These are phyloP conservation scores for Lysandra bellargus DNA, from an alignment of 2,888 invertebrate species.

Conservation along the genomic window DNA sequence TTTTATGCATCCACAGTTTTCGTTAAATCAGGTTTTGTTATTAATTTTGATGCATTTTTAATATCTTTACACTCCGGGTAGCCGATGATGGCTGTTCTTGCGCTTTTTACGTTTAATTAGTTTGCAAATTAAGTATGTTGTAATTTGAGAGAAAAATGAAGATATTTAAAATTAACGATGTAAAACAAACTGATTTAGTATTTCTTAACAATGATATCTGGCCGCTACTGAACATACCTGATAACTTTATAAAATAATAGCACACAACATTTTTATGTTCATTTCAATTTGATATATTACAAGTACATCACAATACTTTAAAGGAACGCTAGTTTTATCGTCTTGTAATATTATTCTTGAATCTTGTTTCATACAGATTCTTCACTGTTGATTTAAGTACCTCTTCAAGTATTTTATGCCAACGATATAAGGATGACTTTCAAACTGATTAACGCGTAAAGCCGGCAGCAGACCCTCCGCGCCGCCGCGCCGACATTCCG, in stretches of 20 bases:
- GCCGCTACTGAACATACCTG: too few species aligned
- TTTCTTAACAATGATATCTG: too few species aligned
- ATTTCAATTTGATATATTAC: too few species aligned
- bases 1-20: not conserved
- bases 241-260: too few species aligned
- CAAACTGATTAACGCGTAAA: not conserved
- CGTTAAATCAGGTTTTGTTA: not conserved
- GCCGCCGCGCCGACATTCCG: not conserved
- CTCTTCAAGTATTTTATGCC: not conserved
- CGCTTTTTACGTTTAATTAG: not conserved
- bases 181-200: too few species aligned
- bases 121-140: not conserved
- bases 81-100: not conserved
- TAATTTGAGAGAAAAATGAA: not conserved
- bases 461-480: not conserved
- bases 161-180: too few species aligned
- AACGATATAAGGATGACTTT: not conserved
- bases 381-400: too few species aligned
- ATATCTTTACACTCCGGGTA: not conserved
- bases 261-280: too few species aligned
- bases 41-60: constrained; percentile 19
- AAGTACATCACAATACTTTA: too few species aligned
- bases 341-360: too few species aligned
- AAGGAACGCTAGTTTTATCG: too few species aligned
- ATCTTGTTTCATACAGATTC: too few species aligned